Evolutionary conservation across 2,797 vertebrate genomes (phyloP), one percentile per base, ranked within the genome.

Genomic region (Danionella dracula): DNA sequence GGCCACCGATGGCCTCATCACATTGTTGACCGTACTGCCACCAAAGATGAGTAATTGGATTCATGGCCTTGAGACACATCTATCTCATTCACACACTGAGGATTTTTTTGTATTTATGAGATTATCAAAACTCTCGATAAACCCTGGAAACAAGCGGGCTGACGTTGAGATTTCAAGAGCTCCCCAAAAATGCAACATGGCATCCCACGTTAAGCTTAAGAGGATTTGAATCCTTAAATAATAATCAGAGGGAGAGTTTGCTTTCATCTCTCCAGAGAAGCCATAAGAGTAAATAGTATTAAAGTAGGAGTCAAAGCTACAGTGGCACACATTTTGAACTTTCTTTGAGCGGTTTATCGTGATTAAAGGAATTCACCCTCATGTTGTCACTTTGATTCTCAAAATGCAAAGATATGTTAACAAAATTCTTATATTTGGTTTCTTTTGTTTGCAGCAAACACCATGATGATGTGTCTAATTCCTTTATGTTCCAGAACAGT

Each of bases 211-310:
- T 40, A 53, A 58, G 48, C 57, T 61, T 68, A 60, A 51, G 70
- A 68, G 71, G 71, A 71, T 73, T 76, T 71, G 32, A 58, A 74
- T 73, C 70, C 64, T 74, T 72, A 54, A 71, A 71, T 69, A 68
- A 68, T 73, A 68, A 76, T 71, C 44, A 68, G 60, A 62, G 48
- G 19, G 41, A 71, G 59, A 20, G n/a, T 62, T 42, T 8, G 8
- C 64, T 76, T 76, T 73, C 71, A 71, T 68, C 71, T 73, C 62
- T 35, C 29, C 6, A 40, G 35, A 63, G 65, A 38, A 42, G 38
- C 68, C 41, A 34, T 68, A 45, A 67, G 41, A 59, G 63, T 76
- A 70, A 73, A 70, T 66, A 76, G 64, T 70, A 70, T 58, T 32
- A 59, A 61, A 48, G 63, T 55, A 56, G 70, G 57, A 72, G 29